Base-by-base conservation (phyloP, 1,140 invertebrate genomes). In the Calliphora vicina region DNA sequence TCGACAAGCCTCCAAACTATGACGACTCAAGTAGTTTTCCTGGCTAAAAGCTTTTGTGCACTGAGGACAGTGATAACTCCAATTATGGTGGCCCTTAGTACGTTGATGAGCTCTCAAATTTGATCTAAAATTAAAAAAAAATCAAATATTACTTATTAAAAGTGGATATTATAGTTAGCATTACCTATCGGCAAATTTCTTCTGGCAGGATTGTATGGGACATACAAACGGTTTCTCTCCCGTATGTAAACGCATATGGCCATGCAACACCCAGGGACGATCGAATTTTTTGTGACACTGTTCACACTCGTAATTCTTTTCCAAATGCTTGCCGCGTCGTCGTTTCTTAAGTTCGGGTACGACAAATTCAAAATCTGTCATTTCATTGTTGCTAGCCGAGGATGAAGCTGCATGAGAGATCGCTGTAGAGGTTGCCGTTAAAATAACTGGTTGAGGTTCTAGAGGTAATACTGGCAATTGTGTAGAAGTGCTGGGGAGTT, bases 1-100 rank as follows among this genome's bases (percentile, higher is more conserved):
- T 25, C 91, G 91, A 86, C 95, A 96, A 3, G 95, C 95, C 84
- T 95, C 94, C 2, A 93, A 89, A 61, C 93, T 92, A 85, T 96
- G 95, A 9, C 95, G 92, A 86, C 95, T 94, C 15, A 96, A 89
- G 86, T 95, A 96, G 13, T 94, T 92, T 81, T 93, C 92, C 89
- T 95, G 94, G 25, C 94, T 95, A 88, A 96, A 96, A 15, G 94
- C 93, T 86, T 96, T 95, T 61, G 92, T 93, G 85, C 94, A 95
- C 78, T 92, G 92, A 1, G 91, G 86, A 85, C 94, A 95, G 13
- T 92, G 91, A 93, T 94, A 94, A 83, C 93, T 88, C 94, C 94
- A 95, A 35, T 92, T 87, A 89, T 95, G 94, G 87, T 95, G 94
- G 29, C 93, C 93, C 83, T 94, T 92, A 2, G 94, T 93, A 82